Evolutionary conservation across 2,888 invertebrate species (phyloP), one percentile per base, ranked within the genome.

Genomic region (Sarcophaga carnaria): DNA sequence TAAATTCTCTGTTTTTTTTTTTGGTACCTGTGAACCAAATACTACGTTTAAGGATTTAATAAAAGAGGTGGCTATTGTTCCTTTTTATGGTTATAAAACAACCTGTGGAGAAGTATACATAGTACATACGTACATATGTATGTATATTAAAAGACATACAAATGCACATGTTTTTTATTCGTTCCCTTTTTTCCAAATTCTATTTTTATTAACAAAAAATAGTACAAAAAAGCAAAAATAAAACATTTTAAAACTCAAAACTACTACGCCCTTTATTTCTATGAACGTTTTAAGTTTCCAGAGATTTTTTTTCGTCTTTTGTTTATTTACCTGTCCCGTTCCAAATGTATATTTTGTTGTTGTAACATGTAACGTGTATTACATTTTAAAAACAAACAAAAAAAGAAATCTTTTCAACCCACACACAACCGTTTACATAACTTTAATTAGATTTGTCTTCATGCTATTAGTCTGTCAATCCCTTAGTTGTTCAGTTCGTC

Each of bases 1-100:
- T 80, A 17, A 14, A 17, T 54, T 54, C 17, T 54, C 5, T 17
- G 54, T 14, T 54, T 54, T 49, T 54, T 54, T 49, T 20, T 64
- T 72, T 22, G 45, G 4, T 70, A 20, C 83, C 80, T 80, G 37
- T 37, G 86, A 81, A 83, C 49, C 54, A 4, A 54, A 49, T 14
- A 67, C 37, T 59, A 14, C 37, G 37, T 37, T 37, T 37, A 37
- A 37, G 37, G 37, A 37, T 37, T 37, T 10, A 37, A 54, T 14
- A 54, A 54, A 54, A 54, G 54, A 54, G 54, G 54, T 54, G 49
- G 22, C 63, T 49, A 62, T 79, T 70, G 60, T 72, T 59, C 72
- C n/a, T 27, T 54, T 54, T 54, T 54, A 54, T 63, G 22, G 45
- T 66, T 54, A 45, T 64, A 64, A 64, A 49, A 69, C n/a, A 84